Evolutionary conservation across 2,113 vertebrate species (phyloP).

Genomic region (Pygoscelis antarcticus): DNA sequence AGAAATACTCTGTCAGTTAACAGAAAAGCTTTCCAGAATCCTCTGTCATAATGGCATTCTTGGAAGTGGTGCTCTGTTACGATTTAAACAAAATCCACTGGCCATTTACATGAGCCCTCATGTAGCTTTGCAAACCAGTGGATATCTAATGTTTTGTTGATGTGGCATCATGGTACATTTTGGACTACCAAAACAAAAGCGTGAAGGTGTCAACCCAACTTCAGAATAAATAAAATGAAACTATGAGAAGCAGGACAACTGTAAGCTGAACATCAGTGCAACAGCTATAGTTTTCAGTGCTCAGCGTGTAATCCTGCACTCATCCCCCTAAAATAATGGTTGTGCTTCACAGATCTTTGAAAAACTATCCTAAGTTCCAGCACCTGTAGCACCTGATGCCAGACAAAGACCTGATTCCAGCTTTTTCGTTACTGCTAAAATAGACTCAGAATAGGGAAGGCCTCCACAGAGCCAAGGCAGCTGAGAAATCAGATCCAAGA

Average conservation of each 20-base stretch:
- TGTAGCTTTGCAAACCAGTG: neutral
- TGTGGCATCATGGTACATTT: neutral
- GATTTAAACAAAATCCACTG: neutral
- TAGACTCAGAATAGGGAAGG: neutral
- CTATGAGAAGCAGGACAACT: neutral
- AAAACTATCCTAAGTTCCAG: neutral
- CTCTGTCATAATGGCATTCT: neutral
- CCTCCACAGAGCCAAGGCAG: neutral
- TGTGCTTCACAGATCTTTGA: neutral
- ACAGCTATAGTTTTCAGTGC: neutral
- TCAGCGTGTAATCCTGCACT: neutral
- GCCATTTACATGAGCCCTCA: neutral
- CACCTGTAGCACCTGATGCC: neutral
- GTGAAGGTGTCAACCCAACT: neutral
- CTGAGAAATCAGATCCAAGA: neutral
- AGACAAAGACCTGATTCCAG: neutral
- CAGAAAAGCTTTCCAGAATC: neutral
- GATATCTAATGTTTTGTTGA: neutral
- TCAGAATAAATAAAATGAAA: neutral
- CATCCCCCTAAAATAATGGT: neutral
- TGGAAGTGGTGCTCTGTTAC: neutral
- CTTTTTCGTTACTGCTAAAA: neutral
- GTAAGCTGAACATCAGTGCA: neutral
- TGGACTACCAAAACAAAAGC: neutral
- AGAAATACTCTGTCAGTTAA: neutral